Evolutionary conservation across 2,113 vertebrate species (phyloP), one percentile per base, ranked within the genome.

Genomic region (Sialia sialis): DNA sequence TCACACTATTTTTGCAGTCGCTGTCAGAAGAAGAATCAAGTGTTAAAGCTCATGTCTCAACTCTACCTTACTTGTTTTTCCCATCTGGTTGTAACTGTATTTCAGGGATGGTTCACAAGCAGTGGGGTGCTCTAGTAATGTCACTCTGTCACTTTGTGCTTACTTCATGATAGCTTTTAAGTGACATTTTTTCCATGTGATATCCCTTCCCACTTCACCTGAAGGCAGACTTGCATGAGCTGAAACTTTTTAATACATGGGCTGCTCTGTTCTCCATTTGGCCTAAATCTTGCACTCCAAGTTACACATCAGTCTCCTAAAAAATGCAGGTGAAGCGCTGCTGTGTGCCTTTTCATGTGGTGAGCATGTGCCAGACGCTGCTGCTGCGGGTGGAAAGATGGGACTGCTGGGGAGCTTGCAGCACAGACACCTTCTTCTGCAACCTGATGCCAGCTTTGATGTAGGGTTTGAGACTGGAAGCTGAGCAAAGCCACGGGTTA

Each of bases 311-410:
- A 41, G n/a, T 11, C 43, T 93, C 64, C n/a, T 10, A 23, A 63
- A 67, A 72, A 46, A 44, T 8, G 69, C 34, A 16, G n/a, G 56
- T 6, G 2, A 54, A 70, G 43, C 0, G 0, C 18, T 76, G 85
- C 48, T 49, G 48, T 46, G 66, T 6, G 14, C n/a, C 41, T 11
- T 56, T 56, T 39, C 29, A 4, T 38, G 49, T 3, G 0, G 30
- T 0, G 2, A 22, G 13, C n/a, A 19, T 0, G 0, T 43, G 46
- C 46, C 49, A 29, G 54, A 5, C 0, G 2, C 44, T 48, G 46
- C n/a, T 3, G 18, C 74, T 67, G 56, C 87, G 59, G 48, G 46
- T 4, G 0, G 6, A 46, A 56, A 48, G 38, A 34, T 16, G 27
- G 43, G 26, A 4, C 2, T 25, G 48, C 22, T 32, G 69, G 10